A percentile compares a stretch with the other conserved stretches of the same genome.
Conservation (phyloP, 2,113 vertebrate genomes). For the Bucco capensis region DNA sequence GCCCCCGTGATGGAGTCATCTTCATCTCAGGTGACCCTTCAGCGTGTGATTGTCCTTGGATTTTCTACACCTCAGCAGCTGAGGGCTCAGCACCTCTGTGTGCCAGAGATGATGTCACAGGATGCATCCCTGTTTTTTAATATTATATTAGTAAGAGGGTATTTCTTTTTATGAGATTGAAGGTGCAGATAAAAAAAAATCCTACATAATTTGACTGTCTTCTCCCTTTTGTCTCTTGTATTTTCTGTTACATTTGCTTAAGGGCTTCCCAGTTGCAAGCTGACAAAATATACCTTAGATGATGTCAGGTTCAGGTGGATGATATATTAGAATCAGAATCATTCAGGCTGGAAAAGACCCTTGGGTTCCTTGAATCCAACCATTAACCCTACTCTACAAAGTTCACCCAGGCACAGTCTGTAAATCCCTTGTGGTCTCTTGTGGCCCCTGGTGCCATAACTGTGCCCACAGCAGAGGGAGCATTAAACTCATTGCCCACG, state of each 20-base stretch:
- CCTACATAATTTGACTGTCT: neutral
- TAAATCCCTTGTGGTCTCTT: no score
- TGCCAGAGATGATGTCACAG: neutral
- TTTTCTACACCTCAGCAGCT: neutral
- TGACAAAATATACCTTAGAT: neutral
- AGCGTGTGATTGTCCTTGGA: neutral
- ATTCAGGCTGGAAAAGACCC: no score
- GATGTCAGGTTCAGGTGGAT: neutral
- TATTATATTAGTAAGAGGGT: neutral
- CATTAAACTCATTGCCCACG: no score
- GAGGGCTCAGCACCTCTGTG: fast-evolving
- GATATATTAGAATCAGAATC: no score
- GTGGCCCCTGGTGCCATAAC: no score
- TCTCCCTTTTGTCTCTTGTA: neutral
- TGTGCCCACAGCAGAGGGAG: no score
- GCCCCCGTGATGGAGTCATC: neutral
- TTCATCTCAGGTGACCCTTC: neutral
- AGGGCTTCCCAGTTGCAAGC: neutral
- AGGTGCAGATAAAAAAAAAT: neutral
- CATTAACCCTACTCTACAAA: no score
- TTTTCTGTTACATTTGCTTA: neutral
- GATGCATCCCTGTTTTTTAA: neutral
- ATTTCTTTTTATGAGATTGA: neutral
- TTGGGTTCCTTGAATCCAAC: no score
- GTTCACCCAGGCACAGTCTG: no score